Base-by-base conservation (phyloP, 92 coral and sea anemone genomes). In the Paragorgia papillata region DNA sequence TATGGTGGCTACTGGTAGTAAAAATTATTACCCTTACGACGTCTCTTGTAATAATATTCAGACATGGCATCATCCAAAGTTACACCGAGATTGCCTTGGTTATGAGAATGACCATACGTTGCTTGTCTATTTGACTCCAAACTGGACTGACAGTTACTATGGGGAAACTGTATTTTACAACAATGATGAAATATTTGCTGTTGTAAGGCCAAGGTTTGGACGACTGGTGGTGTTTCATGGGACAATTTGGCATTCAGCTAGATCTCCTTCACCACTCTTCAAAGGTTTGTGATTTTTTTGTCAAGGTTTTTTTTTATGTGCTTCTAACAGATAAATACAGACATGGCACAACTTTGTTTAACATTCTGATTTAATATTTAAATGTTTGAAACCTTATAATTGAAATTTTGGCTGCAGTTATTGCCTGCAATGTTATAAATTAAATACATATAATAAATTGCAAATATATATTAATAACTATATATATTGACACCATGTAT, bases 141-240 rank as follows among this genome's bases (percentile, higher is more conserved):
- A 89, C 80, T 91, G 97, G 97, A 88, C 93, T 27, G 90, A 81
- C 43, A 82, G 86, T 55, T 71, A 80, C 37, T 92, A 89, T 35
- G 97, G 97, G 9, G 97, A 91, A 77, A 91, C 97, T 14, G 84
- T 86, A 34, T 91, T 91, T 80, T 89, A 89, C 39, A 32, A 35
- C 63, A 80, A 87, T 49, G 65, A 55, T 37, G 64, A 79, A 12
- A 73, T 91, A 34, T 84, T 80, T 91, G 97, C 97, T 20, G 81
- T 91, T 48, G 53, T 46, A 15, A 79, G 73, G 55, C 97, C 97
- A 73, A 91, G 76, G 60, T 85, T 81, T 79, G 97, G 97, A 15
- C 83, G 97, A 54, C 81, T 91, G 26, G 80, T 84, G 20, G 77
- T 91, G 41, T 91, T 91, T 48, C 90, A 91, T 56, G 97, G 97